Evolutionary conservation across 1,140 invertebrate genomes (phyloP).

Genomic region (Bombus impatiens): DNA sequence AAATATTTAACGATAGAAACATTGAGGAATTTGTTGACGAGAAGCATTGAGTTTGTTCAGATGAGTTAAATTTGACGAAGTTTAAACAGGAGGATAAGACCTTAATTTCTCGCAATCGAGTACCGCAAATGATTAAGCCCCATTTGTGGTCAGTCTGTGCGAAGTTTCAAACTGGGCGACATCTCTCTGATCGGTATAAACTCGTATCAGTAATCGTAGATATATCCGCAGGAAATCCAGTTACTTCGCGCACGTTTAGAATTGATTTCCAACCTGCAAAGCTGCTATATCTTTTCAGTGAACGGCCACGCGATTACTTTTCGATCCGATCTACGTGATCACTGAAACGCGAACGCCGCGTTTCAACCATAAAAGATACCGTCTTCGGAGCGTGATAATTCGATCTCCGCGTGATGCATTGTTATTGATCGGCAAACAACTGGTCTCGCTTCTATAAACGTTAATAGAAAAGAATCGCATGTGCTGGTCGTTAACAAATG

Average conservation of each 20-base stretch:
- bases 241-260: conserved; percentile 73
- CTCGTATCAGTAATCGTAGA: conserved; percentile 41
- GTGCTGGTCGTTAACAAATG: conserved; percentile 11
- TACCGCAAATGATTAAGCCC: conserved; percentile 20
- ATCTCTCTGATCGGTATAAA: conserved; percentile 27
- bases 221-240: conserved; percentile 68
- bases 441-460: neutral
- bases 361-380: conserved; percentile 38
- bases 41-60: neutral
- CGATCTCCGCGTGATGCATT: conserved; percentile 54
- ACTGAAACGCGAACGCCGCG: conserved; percentile 21
- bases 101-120: neutral
- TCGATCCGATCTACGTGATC: conserved; percentile 76
- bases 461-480: conserved; percentile 23
- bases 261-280: conserved; percentile 72
- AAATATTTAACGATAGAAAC: neutral
- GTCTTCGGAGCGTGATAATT: conserved; percentile 54
- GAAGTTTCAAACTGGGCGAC: conserved; percentile 25
- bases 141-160: conserved; percentile 24
- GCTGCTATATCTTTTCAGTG: conserved; percentile 64
- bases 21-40: no score
- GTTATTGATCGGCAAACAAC: conserved; percentile 48
- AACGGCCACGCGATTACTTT: conserved; percentile 75
- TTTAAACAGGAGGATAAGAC: neutral
- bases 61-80: neutral